phyloP scores from a whole-genome alignment of 64 coral and sea anemone genomes.

The Trachythela sp. region DNA sequence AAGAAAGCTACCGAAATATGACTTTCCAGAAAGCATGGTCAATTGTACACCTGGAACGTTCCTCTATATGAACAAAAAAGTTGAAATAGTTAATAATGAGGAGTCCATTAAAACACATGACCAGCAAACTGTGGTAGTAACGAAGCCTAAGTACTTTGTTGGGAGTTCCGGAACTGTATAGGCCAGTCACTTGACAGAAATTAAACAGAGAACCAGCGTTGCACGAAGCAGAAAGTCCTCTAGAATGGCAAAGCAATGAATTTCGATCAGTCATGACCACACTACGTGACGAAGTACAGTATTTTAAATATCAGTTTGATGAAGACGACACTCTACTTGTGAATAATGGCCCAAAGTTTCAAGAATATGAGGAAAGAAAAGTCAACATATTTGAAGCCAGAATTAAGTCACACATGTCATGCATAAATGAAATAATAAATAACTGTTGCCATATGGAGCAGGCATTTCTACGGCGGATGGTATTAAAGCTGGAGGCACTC shows the following conservation, averaged over 20 bases:
- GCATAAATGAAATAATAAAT: background rate
- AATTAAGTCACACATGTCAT: slow-evolving; percentile 33
- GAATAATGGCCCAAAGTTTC: slow-evolving; percentile 24
- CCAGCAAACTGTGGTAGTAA: too few relatives aligned
- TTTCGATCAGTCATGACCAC: slow-evolving; percentile 19
- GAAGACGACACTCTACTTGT: slow-evolving; percentile 36
- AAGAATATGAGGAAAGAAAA: slow-evolving; percentile 36
- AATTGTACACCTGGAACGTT: slow-evolving; percentile 28
- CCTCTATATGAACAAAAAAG: slow-evolving; percentile 31
- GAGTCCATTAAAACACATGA: slow-evolving; percentile 25
- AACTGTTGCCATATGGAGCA: slow-evolving; percentile 4
- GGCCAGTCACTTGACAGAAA: slow-evolving; percentile 39
- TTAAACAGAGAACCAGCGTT: slow-evolving; percentile 35
- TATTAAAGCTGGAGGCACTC: background rate
- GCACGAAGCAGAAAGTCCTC: slow-evolving; percentile 18
- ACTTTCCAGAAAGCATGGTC: background rate
- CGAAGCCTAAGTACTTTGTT: slow-evolving; percentile 47
- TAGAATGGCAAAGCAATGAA: slow-evolving; percentile 38
- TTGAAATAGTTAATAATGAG: slow-evolving; percentile 27
- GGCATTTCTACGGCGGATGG: slow-evolving; percentile 9
- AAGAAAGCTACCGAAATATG: too few relatives aligned
- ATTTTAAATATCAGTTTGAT: slow-evolving; percentile 38
- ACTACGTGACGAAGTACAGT: slow-evolving; percentile 1
- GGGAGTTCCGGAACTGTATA: slow-evolving; percentile 40
- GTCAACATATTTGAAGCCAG: slow-evolving; percentile 20